These are phyloP conservation scores for Centruroides sculpturatus DNA, from an alignment of 1,140 invertebrate genomes.

Conservation along the genomic window DNA sequence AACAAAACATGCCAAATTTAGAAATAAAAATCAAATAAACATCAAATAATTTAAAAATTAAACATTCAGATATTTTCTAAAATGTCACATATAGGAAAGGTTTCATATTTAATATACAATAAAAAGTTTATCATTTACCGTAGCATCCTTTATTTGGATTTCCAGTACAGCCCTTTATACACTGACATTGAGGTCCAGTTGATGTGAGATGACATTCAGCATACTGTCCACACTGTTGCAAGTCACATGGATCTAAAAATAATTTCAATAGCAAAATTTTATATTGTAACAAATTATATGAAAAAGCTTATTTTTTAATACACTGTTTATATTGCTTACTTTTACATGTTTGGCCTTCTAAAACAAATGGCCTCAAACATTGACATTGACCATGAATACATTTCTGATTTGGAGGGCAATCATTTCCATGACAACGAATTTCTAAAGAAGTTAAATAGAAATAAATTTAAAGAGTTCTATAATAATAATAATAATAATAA, in stretches of 20 bases:
- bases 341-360: slow-evolving; percentile 19
- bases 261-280: background rate
- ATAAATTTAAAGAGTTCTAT: slow-evolving; percentile 1
- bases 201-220: slow-evolving; percentile 15
- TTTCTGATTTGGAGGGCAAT: slow-evolving; percentile 72
- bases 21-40: too few relatives aligned
- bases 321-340: slow-evolving; percentile 11
- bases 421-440: slow-evolving; percentile 50
- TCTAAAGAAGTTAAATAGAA: slow-evolving; percentile 5
- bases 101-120: too few relatives aligned
- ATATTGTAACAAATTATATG: background rate
- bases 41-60: too few relatives aligned
- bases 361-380: slow-evolving; percentile 18
- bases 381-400: slow-evolving; percentile 47
- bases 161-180: slow-evolving; percentile 19
- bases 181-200: slow-evolving; percentile 18
- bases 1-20: too few relatives aligned
- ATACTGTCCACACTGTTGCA: slow-evolving; percentile 19
- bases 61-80: too few relatives aligned
- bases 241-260: slow-evolving; percentile 21
- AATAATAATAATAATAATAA: background rate
- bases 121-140: slow-evolving; percentile 7
- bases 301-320: too few relatives aligned
- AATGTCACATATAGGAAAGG: too few relatives aligned
- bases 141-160: slow-evolving; percentile 21